These are phyloP conservation scores for Suricata suricatta DNA, from an alignment of 2,113 vertebrate species.

Conservation along the genomic window DNA sequence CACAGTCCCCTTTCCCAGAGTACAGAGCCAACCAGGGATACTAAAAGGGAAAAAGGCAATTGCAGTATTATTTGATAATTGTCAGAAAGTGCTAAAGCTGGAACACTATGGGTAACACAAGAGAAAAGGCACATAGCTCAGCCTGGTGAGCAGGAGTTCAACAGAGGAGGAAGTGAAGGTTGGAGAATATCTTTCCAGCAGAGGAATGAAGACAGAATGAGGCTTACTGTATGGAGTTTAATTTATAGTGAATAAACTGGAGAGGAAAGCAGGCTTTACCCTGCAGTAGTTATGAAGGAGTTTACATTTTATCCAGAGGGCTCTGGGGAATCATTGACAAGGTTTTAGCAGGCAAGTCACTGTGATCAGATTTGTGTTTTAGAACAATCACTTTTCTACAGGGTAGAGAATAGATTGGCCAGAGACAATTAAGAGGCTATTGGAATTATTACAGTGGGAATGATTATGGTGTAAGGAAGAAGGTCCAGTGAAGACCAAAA, in stretches of 20 bases:
- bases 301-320: not conserved
- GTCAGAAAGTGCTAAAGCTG: not conserved
- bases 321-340: not conserved
- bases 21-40: not conserved
- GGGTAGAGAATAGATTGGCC: not conserved
- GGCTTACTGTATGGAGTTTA: not conserved
- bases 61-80: not conserved
- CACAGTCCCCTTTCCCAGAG: not conserved
- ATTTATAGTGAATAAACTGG: not conserved
- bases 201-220: not conserved
- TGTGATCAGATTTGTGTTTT: not conserved
- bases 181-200: not conserved
- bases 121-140: not conserved
- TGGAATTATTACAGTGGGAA: not conserved
- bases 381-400: not conserved
- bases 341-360: not conserved
- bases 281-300: constrained; percentile 3
- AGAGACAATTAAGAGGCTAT: not conserved
- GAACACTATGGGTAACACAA: not conserved
- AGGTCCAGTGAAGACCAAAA: not conserved
- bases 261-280: not conserved
- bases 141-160: not conserved
- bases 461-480: not conserved
- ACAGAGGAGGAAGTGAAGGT: not conserved
- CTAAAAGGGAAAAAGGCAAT: not conserved